Conservation (phyloP, 2,888 invertebrate genomes). For the Rhingia campestris region DNA sequence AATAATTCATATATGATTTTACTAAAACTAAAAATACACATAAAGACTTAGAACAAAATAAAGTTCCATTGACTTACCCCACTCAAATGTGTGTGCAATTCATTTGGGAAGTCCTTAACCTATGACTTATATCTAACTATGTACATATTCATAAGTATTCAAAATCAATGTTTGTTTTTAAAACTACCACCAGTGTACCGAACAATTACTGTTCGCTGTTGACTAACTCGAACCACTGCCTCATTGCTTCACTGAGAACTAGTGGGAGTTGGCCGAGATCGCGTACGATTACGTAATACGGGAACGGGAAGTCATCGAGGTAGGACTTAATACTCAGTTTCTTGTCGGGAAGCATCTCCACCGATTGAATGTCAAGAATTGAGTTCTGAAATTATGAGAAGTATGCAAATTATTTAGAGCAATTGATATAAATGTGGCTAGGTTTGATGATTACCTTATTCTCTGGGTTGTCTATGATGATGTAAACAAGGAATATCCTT, state of each 20-base stretch:
- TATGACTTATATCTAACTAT: conserved; percentile 16
- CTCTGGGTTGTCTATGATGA: conserved; percentile 96
- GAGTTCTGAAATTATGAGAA: conserved; percentile 87
- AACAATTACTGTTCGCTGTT: conserved; percentile 81
- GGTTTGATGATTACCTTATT: conserved; percentile 87
- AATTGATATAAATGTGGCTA: too few relatives aligned
- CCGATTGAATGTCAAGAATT: conserved; percentile 93
- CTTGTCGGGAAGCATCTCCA: conserved; percentile 80
- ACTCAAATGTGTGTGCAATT: conserved; percentile 3
- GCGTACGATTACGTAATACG: conserved; percentile 96
- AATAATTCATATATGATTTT: conserved; percentile 16
- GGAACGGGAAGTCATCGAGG: conserved; percentile 98
- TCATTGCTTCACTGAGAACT: conserved; percentile 96
- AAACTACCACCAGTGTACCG: neutral
- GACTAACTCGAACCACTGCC: conserved; percentile 99
- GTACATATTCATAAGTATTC: conserved; percentile 29
- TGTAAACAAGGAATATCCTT: conserved; percentile 96
- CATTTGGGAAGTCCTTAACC: neutral
- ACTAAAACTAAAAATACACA: conserved; percentile 51
- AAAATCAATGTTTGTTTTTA: conserved; percentile 77
- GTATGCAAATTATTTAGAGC: neutral
- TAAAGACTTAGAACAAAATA: conserved; percentile 67
- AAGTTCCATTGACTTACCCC: conserved; percentile 56
- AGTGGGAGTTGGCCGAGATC: conserved; percentile 94
- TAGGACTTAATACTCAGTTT: conserved; percentile 88